Evolutionary conservation across 1,140 invertebrate species (phyloP).

Genomic region (Parapsyche elsis): DNA sequence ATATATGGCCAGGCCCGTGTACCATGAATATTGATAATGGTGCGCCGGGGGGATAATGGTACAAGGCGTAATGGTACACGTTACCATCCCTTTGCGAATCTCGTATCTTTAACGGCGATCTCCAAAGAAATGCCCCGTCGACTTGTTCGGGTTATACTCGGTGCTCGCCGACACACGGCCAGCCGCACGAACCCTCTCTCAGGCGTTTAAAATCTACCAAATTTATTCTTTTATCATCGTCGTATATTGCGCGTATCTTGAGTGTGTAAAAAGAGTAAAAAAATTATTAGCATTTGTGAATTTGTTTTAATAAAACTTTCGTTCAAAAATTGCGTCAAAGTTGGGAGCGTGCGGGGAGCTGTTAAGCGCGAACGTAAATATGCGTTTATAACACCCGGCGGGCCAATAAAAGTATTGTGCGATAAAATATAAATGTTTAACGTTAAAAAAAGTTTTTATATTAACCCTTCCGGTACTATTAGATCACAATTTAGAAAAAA

Average conservation of each 20-base stretch:
- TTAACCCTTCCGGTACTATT: slow-evolving; percentile 32
- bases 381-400: slow-evolving; percentile 12
- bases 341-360: slow-evolving; percentile 7
- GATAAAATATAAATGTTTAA: slow-evolving; percentile 32
- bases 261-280: background rate
- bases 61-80: background rate
- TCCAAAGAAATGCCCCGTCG: no score
- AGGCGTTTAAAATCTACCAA: no score
- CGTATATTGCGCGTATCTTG: background rate
- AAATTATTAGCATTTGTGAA: no score
- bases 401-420: slow-evolving; percentile 24
- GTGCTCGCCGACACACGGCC: no score
- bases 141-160: no score
- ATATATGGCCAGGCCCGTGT: background rate
- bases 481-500: background rate
- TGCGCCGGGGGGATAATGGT: background rate
- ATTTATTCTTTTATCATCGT: no score
- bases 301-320: no score
- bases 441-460: slow-evolving; percentile 4
- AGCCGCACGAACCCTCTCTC: no score
- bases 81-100: slow-evolving; percentile 14
- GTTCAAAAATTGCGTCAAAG: slow-evolving; percentile 19
- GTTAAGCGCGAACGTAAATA: slow-evolving; percentile 23
- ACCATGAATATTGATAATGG: slow-evolving; percentile 30
- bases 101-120: background rate